Evolutionary conservation across 2,888 invertebrate genomes (phyloP).

Genomic region (Catocala nupta): DNA sequence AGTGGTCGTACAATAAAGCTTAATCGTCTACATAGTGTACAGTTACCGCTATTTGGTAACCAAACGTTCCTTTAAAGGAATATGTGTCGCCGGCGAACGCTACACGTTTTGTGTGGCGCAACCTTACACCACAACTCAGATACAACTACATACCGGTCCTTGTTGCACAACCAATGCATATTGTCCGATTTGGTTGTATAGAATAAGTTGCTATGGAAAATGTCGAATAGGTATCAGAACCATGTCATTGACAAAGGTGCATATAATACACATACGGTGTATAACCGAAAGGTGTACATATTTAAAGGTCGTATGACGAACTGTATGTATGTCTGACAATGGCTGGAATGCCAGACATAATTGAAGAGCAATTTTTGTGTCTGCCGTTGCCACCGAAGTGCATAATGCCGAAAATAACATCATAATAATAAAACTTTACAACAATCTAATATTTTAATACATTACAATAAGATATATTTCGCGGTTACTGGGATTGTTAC

Average conservation of each 20-base stretch:
- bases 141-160: conserved; percentile 6
- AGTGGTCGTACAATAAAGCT: conserved; percentile 32
- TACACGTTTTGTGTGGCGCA: conserved; percentile 26
- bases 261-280: too few relatives aligned
- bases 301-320: too few relatives aligned
- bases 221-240: neutral
- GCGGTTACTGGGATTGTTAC: too few relatives aligned
- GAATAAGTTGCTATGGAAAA: neutral
- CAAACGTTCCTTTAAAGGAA: conserved; percentile 47
- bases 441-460: too few relatives aligned
- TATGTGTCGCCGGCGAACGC: conserved; percentile 34
- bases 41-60: conserved; percentile 42
- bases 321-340: too few relatives aligned
- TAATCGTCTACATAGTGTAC: conserved; percentile 21
- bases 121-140: conserved; percentile 24
- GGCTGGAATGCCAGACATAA: too few relatives aligned
- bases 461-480: too few relatives aligned
- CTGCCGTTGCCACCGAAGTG: too few relatives aligned
- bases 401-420: too few relatives aligned
- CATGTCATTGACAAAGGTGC: neutral
- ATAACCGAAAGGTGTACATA: too few relatives aligned
- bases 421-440: too few relatives aligned
- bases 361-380: too few relatives aligned
- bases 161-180: neutral
- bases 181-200: neutral